Percentiles rank a stretch among this genome's conserved stretches.
Evolutionary conservation across 2,797 vertebrate species (phyloP).

Genomic region (Coranthus polyacanthus): DNA sequence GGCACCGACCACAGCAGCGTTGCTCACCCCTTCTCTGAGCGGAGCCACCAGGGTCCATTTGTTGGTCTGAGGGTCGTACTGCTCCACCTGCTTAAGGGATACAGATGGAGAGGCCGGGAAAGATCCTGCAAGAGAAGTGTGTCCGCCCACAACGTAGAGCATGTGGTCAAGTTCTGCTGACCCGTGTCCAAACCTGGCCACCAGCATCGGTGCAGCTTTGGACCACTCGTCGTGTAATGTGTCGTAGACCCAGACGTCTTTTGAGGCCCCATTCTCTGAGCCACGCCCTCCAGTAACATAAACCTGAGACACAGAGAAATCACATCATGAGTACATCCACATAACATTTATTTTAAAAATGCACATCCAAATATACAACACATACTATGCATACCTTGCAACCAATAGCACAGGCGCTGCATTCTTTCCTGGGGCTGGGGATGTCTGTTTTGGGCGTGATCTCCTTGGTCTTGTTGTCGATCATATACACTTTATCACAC

Average conservation of each 20-base stretch:
- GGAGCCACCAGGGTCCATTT: conserved; percentile 91
- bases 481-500: conserved; percentile 91
- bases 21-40: conserved; percentile 90
- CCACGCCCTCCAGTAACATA: conserved; percentile 90
- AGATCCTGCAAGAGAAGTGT: conserved; percentile 87
- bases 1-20: conserved; percentile 89
- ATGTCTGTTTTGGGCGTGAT: conserved; percentile 90
- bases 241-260: conserved; percentile 92
- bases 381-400: conserved; percentile 81
- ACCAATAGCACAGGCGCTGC: conserved; percentile 90
- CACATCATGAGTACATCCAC: not conserved
- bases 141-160: conserved; percentile 89
- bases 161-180: conserved; percentile 88
- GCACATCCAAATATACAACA: not conserved
- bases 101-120: conserved; percentile 91
- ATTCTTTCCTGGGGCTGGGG: conserved; percentile 90
- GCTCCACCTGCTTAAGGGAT: conserved; percentile 91
- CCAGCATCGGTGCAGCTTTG: conserved; percentile 89
- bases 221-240: conserved; percentile 91
- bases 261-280: conserved; percentile 90
- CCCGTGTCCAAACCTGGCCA: conserved; percentile 89
- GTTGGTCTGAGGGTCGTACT: conserved; percentile 90
- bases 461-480: conserved; percentile 90
- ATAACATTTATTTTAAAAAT: not conserved
- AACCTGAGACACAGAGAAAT: conserved; percentile 61